A percentile compares a stretch with the other conserved stretches of the same genome.
Conservation (phyloP, 23 tunicate genomes). For the Halocynthia roretzi region DNA sequence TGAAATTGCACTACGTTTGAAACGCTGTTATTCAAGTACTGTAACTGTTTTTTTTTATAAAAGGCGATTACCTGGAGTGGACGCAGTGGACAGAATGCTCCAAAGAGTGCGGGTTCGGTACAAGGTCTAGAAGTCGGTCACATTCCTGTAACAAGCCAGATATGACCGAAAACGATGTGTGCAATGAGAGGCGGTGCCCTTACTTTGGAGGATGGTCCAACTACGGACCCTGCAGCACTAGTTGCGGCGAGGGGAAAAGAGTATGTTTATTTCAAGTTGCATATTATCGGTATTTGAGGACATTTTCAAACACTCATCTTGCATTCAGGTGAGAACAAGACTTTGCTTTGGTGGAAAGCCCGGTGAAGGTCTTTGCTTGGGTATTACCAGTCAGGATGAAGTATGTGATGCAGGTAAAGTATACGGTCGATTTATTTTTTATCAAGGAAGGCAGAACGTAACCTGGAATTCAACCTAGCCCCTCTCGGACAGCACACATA, state of each 20-base stretch:
- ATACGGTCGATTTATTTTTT: not conserved
- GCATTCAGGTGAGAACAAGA: constrained; percentile 2
- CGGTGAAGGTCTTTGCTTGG: constrained; percentile 22
- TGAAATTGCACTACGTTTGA: no score
- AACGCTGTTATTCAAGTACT: no score
- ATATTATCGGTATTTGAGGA: not conserved
- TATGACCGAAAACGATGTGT: constrained; percentile 25
- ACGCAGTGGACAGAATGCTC: constrained; percentile 30
- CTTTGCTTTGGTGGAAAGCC: constrained; percentile 15
- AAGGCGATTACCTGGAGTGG: constrained; percentile 31
- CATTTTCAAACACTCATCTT: not conserved
- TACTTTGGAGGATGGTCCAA: constrained; percentile 22
- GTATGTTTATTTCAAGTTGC: not conserved
- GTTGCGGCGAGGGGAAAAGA: constrained; percentile 10
- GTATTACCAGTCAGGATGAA: constrained; percentile 1
- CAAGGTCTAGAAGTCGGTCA: constrained; percentile 46
- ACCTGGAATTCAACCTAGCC: no score
- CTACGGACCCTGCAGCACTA: constrained; percentile 20
- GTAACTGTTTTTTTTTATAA: not conserved
- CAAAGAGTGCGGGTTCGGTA: constrained; percentile 60
- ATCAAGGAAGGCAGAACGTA: no score
- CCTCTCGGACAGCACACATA: no score
- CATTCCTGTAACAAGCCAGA: constrained; percentile 57
- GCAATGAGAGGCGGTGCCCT: constrained; percentile 21
- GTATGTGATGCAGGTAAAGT: constrained; percentile 20